Base-by-base conservation (phyloP, 2,888 invertebrate genomes). In the Strigamia maritima region DNA sequence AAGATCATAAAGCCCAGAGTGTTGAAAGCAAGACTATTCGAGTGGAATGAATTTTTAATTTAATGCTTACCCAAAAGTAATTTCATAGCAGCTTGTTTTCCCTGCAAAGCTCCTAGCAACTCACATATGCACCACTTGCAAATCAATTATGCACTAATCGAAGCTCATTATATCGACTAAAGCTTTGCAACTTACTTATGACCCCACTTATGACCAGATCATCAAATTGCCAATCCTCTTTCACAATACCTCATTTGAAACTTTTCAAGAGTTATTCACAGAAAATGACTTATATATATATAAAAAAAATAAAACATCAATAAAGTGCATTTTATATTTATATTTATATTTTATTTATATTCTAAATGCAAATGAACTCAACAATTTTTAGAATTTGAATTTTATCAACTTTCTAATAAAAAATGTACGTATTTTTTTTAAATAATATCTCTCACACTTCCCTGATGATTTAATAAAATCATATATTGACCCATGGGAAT, bases 1-100 rank as follows among this genome's bases (percentile, higher is more conserved):
- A 49, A 49, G n/a, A 49, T n/a, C 49, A 49, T 49, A 49, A 49
- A 49, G 49, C 49, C 49, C 49, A 49, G 49, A 49, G 16, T 49
- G 49, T 49, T 49, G 49, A 49, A 49, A 49, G 49, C 49, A 49
- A 49, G 49, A 49, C 49, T 49, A 49, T 49, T 49, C 49, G n/a
- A 49, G 49, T 49, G 49, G 49, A 49, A 49, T 49, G 49, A 49
- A 49, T 49, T 49, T 49, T 49, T 49, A 49, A 49, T 49, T 49
- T 49, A 49, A 49, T 49, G 49, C 49, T 49, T 49, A 49, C 49
- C 49, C 49, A 19, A 49, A 49, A 49, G 49, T 49, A 49, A 49
- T 49, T 49, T 49, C 49, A 49, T 49, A 49, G 49, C 49, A 49
- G 49, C 49, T 49, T 49, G 49, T 49, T 49, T 49, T 49, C 49